Evolutionary conservation across 2,888 invertebrate genomes (phyloP), one percentile per base, ranked within the genome.

Genomic region (Venustoraphidia nigricollis): DNA sequence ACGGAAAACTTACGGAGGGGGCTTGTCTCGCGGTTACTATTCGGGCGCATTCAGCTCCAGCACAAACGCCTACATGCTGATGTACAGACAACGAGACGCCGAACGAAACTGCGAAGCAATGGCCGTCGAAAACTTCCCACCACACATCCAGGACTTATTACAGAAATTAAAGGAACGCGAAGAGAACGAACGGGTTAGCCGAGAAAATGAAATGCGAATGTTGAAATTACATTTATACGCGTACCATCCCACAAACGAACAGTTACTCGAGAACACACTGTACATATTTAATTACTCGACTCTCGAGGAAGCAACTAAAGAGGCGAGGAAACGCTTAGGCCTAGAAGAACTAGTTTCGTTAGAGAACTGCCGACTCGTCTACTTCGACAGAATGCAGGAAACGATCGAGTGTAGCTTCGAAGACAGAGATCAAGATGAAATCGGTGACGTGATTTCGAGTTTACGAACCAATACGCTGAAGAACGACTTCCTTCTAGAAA

Each of bases 61-160:
- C 58, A 87, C 88, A 42, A 90, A 89, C 64, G 91, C 90, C 0
- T 91, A 91, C 60, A 91, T 91, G 90, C 70, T 92, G 49, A 88
- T 91, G 84, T 92, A 91, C 61, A 70, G 91, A 44, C 83, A 85
- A 65, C 77, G 81, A 42, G 81, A 83, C 63, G 66, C 71, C 43
- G 68, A 71, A 43, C 66, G 76, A 34, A 84, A 84, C 60, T 69
- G 72, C 50, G 63, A 70, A n/a, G 77, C 78, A 2, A 79, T 83
- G 60, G 71, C 74, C 41, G 68, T 70, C 1, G 74, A 76, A n/a
- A 75, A 83, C 36, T 83, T 91, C 58, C 90, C 91, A 1, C 69
- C 71, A 38, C 86, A 89, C 61, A 79, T 91, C 9, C 58, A 76
- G 63, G 66, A 70, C 34, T 64, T 86, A 46, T 65, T 84, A 55